Evolutionary conservation across 2,888 invertebrate species (phyloP).

Genomic region (Xylophagus ater): DNA sequence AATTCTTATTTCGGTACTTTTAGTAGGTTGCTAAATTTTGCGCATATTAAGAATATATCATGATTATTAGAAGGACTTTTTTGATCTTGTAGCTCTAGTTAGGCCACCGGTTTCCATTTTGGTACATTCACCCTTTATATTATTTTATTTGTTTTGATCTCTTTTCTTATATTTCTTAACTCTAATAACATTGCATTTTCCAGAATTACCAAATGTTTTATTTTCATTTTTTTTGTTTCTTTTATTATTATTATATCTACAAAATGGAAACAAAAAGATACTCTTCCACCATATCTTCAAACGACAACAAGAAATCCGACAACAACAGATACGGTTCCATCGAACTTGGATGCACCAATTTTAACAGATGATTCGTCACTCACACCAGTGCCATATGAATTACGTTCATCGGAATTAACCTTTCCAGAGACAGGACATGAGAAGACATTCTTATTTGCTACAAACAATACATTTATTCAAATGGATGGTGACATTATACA

Average conservation of each 20-base stretch:
- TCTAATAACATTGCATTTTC: not conserved
- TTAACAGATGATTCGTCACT: slow-evolving; percentile 14
- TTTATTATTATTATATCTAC: slow-evolving; percentile 7
- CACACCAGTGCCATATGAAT: slow-evolving; percentile 59
- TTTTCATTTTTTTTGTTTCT: not conserved
- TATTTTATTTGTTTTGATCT: too few relatives aligned
- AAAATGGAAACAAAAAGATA: too few relatives aligned
- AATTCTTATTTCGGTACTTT: too few relatives aligned
- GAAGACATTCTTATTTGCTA: slow-evolving; percentile 84
- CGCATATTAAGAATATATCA: too few relatives aligned
- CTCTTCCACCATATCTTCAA: slow-evolving; percentile 44
- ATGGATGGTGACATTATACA: slow-evolving; percentile 83
- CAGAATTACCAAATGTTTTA: not conserved
- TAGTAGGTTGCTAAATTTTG: too few relatives aligned
- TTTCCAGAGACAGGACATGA: slow-evolving; percentile 77
- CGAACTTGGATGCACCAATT: slow-evolving; percentile 24
- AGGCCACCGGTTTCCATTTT: too few relatives aligned
- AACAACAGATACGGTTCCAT: slow-evolving; percentile 40
- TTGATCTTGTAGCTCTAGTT: too few relatives aligned
- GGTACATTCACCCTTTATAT: too few relatives aligned
- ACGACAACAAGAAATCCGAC: slow-evolving; percentile 43
- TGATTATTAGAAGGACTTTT: too few relatives aligned
- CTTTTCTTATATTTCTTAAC: not conserved
- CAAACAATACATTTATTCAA: slow-evolving; percentile 82
- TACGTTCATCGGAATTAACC: slow-evolving; percentile 67